Base-by-base conservation (phyloP, 2,113 vertebrate species). In the Rousettus leschenaultii region DNA sequence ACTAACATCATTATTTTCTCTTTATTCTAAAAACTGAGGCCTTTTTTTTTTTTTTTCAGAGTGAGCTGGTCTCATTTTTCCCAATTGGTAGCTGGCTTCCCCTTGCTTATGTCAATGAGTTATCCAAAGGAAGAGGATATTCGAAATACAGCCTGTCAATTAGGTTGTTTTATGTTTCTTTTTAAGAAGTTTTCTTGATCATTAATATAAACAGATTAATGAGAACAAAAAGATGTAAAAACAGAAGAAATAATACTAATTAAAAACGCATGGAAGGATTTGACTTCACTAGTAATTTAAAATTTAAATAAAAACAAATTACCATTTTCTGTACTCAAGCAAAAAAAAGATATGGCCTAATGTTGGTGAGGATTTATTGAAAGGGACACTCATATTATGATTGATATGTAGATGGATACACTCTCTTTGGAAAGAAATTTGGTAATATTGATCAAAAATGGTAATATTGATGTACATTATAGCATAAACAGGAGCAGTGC, bases 1-100 rank as follows among this genome's bases (percentile, higher is more conserved):
- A 55, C 26, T 86, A 74, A 77, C 53, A 53, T 8, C 2, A 45
- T 80, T 84, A 84, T 80, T 91, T 93, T 97, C 51, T 71, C 28
- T 93, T 86, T 28, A 61, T 95, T 91, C 30, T 2, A 33, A 19
- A 87, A 68, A 1, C 7, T 22, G 26, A 75, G 28, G 19, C 12
- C 71, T 95, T 93, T 88, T 16, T 85, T 89, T 85, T 89, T 88
- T 16, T 85, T 89, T n/a, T 91, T 38, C 10, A 86, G 55, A 4
- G 57, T 45, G 43, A 93, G 11, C 43, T 93, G 28, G 21, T 86
- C 24, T 92, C 9, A 61, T 26, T 71, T 89, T 80, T 84, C 38
- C 53, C 19, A 68, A 0, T 63, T 30, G 2, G 13, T 78, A 70
- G 3, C 26, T 63, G 38, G 6, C 15, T 3, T 91, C 66, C 48